Base-by-base conservation (phyloP, 2,113 vertebrate genomes). In the Tinamus guttatus region DNA sequence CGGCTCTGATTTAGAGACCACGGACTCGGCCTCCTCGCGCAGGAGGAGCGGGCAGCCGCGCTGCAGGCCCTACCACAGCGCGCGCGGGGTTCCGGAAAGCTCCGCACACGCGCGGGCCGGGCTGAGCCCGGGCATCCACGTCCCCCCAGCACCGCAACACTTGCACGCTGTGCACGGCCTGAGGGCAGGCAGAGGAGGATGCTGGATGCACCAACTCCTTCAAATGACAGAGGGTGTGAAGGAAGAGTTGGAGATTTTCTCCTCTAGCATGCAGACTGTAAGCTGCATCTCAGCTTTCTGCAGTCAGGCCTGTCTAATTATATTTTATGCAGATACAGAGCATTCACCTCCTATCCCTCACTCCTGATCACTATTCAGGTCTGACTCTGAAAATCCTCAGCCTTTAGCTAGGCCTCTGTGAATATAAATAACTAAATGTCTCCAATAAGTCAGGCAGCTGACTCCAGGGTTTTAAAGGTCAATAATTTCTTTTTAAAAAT, bases 401-500 rank as follows among this genome's bases (percentile, higher is more conserved):
- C 60, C 87, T 76, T 28, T 38, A 62, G 71, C 36, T 41, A 54
- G 30, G 28, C 51, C 14, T 32, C 51, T 81, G 59, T 52, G 34
- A 95, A 78, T 27, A 71, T 28, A 75, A 88, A 83, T n/a, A 93
- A 64, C 20, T 16, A 76, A 78, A 43, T 7, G 14, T 58, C 65
- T 94, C 60, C 87, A 83, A 32, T 2, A 75, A 85, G 51, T 40
- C 77, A 73, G 52, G 47, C 70, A 88, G 62, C 58, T 93, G 85
- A 58, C 80, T 86, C 73, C 52, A 43, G 80, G 36, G 58, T 81
- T 95, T 94, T 93, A 86, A 71, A 96, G 63, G 76, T 93, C 92
- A 96, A 95, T 92, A 84, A 83, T 79, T 95, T 83, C 14, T 90
- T 93, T 86, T 73, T 24, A 65, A 94, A 95, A 90, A 95, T 94